These are phyloP conservation scores for Macrostomum lignano DNA, from an alignment of 1,140 invertebrate genomes.

Conservation along the genomic window DNA sequence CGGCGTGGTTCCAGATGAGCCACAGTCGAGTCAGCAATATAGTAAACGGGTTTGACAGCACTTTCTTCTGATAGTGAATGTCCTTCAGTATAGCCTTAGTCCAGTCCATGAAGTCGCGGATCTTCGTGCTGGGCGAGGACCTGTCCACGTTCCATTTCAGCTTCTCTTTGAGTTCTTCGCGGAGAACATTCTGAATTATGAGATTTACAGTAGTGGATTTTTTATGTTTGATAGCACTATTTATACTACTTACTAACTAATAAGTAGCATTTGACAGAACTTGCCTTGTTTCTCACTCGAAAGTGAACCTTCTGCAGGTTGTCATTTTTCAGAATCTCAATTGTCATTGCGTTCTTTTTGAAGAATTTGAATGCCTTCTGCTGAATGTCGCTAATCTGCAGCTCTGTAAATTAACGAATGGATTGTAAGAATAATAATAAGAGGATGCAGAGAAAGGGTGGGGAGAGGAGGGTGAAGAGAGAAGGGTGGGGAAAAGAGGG, in stretches of 20 bases:
- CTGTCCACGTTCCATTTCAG: constrained; percentile 23
- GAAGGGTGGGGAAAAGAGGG: too few relatives aligned
- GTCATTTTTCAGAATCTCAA: constrained; percentile 20
- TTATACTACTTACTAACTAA: too few relatives aligned
- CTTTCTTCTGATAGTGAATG: constrained; percentile 17
- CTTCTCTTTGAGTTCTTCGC: constrained; percentile 23
- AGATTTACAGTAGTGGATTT: neutral
- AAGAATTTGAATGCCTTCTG: constrained; percentile 15
- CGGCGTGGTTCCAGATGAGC: constrained; percentile 7
- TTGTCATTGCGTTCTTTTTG: constrained; percentile 13
- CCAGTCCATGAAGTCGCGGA: constrained; percentile 23
- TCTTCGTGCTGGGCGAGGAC: constrained; percentile 19
- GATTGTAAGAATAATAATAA: too few relatives aligned
- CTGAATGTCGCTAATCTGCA: neutral
- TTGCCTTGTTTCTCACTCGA: constrained; percentile 19
- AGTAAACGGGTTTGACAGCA: constrained; percentile 13
- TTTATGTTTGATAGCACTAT: too few relatives aligned
- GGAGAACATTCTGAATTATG: constrained; percentile 11
- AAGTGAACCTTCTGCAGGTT: constrained; percentile 21
- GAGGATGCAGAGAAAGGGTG: too few relatives aligned
- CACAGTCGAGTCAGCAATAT: too few relatives aligned
- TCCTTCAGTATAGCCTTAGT: constrained; percentile 19
- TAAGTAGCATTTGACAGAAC: neutral
- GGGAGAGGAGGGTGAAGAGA: too few relatives aligned
- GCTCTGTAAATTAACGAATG: neutral